Evolutionary conservation across 2,888 invertebrate genomes (phyloP).

Genomic region (Tribolium freemani): DNA sequence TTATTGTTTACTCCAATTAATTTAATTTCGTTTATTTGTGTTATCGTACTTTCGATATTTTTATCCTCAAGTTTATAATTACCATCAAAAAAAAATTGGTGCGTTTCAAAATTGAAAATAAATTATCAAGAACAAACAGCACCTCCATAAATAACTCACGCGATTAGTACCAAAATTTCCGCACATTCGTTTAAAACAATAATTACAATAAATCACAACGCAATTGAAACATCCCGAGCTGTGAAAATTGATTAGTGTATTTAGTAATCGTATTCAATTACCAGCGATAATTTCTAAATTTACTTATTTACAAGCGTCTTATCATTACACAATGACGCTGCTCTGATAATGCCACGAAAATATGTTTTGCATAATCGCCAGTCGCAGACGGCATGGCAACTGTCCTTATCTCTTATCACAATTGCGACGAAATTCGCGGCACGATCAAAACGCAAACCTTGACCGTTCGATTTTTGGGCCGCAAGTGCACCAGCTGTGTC

Average conservation of each 20-base stretch:
- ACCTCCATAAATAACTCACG: neutral
- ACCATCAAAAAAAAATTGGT: neutral
- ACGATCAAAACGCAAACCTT: neutral
- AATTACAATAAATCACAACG: neutral
- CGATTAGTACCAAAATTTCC: neutral
- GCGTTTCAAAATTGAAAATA: neutral
- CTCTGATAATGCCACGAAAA: neutral
- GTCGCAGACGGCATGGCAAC: conserved; percentile 33
- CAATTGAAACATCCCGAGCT: neutral
- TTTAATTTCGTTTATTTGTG: neutral
- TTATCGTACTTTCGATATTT: neutral
- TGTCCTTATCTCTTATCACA: conserved; percentile 5
- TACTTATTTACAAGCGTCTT: conserved; percentile 7
- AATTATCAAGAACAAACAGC: neutral
- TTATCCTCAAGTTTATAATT: neutral
- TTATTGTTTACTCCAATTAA: neutral
- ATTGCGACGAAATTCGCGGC: neutral
- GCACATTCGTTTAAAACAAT: neutral
- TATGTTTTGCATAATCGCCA: conserved; percentile 25
- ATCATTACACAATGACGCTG: conserved; percentile 5
- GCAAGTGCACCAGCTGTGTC: neutral
- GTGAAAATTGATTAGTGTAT: neutral
- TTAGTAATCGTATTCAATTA: conserved; percentile 3
- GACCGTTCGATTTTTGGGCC: neutral
- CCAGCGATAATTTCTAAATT: conserved; percentile 10